Percentiles rank a stretch among this genome's conserved stretches.
Evolutionary conservation across 2,888 invertebrate species (phyloP).

Genomic region (Xestoiulus laeticollis): DNA sequence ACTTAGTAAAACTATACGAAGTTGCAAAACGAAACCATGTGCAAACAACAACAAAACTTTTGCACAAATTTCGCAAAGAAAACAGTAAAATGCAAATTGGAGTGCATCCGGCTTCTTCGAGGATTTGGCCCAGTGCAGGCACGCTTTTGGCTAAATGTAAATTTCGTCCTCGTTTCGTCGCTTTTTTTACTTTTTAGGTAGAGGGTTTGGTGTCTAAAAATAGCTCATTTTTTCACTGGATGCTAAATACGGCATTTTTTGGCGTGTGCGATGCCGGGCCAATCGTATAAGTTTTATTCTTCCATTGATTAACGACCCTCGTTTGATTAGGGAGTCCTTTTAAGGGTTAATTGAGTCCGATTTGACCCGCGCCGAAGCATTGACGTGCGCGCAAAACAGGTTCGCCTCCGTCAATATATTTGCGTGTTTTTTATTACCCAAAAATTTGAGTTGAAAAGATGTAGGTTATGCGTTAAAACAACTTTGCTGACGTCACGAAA

Average conservation of each 20-base stretch:
- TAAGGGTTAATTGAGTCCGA: not conserved
- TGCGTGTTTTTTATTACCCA: not conserved
- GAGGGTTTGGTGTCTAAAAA: not conserved
- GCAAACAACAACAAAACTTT: not conserved
- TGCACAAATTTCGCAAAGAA: not conserved
- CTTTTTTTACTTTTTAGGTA: not conserved
- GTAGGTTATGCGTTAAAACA: not conserved
- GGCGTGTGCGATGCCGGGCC: too few species aligned
- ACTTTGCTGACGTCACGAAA: not conserved
- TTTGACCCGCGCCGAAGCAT: not conserved
- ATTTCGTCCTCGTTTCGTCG: slow-evolving; percentile 5
- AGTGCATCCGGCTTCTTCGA: not conserved
- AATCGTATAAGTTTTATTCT: not conserved
- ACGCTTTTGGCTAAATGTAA: not conserved
- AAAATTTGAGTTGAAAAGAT: not conserved
- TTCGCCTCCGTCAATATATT: not conserved
- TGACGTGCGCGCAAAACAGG: not conserved
- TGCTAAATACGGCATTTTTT: not conserved
- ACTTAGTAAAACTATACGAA: too few species aligned
- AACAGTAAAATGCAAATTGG: not conserved
- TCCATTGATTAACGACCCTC: not conserved
- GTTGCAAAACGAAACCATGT: not conserved
- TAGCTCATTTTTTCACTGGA: not conserved
- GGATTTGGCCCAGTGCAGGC: not conserved
- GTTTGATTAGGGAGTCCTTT: not conserved